Evolutionary conservation across 2,797 vertebrate species (phyloP).

Genomic region (Eidolon dupreanum): DNA sequence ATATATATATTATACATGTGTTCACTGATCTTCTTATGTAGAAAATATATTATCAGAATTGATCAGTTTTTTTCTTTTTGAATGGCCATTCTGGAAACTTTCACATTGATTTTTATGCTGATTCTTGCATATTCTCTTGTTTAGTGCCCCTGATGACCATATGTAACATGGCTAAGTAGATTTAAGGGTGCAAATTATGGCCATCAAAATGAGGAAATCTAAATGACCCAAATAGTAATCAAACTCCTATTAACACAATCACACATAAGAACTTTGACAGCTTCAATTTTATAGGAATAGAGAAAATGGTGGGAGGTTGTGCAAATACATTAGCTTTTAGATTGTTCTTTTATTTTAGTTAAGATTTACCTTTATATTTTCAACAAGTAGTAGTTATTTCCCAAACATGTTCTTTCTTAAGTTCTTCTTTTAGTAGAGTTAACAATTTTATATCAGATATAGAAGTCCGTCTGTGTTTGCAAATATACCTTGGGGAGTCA

Average conservation of each 20-base stretch:
- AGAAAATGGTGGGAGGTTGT: slow-evolving; percentile 32
- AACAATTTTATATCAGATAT: slow-evolving; percentile 46
- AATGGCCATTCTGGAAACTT: background rate
- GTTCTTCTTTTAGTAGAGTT: slow-evolving; percentile 25
- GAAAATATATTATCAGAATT: background rate
- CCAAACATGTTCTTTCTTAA: slow-evolving; percentile 42
- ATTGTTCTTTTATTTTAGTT: slow-evolving; percentile 1
- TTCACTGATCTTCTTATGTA: slow-evolving; percentile 12
- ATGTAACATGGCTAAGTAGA: slow-evolving; percentile 24
- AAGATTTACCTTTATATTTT: slow-evolving; percentile 46
- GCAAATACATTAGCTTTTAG: slow-evolving; percentile 45
- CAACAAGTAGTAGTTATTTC: slow-evolving; percentile 36
- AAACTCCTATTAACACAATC: slow-evolving; percentile 61
- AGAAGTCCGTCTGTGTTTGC: slow-evolving; percentile 30
- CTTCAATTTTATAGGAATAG: slow-evolving; percentile 33
- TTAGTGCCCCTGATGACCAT: slow-evolving; percentile 29
- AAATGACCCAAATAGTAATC: slow-evolving; percentile 48
- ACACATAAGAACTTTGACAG: slow-evolving; percentile 45
- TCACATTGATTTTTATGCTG: slow-evolving; percentile 3
- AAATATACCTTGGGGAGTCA: background rate
- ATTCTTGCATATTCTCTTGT: slow-evolving; percentile 45
- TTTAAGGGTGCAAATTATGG: slow-evolving; percentile 61
- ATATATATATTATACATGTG: background rate
- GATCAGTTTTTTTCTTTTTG: slow-evolving; percentile 16
- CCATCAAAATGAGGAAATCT: slow-evolving; percentile 66